These are phyloP conservation scores for Xestia ashworthii DNA, from an alignment of 2,888 invertebrate species.

Conservation along the genomic window DNA sequence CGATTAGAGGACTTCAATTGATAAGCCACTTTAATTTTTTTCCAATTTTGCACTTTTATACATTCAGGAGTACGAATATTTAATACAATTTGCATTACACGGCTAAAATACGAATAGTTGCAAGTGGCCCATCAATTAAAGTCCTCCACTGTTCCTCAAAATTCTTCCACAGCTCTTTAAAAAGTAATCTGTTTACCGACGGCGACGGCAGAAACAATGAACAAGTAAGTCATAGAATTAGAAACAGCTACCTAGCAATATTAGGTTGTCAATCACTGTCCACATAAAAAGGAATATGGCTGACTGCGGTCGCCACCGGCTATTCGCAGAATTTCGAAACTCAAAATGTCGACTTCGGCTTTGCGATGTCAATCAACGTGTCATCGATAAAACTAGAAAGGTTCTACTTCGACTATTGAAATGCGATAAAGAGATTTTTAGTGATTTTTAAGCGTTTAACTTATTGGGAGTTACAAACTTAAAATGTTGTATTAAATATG, in stretches of 20 bases:
- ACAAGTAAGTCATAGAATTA: background rate
- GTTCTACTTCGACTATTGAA: background rate
- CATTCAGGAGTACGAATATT: too few relatives aligned
- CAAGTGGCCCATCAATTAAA: too few relatives aligned
- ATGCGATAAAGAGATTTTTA: background rate
- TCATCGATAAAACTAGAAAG: slow-evolving; percentile 10
- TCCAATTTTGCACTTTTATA: too few relatives aligned
- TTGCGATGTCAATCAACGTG: slow-evolving; percentile 12
- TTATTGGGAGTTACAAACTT: background rate
- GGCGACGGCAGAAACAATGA: background rate
- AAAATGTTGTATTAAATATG: background rate
- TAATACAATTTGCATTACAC: too few relatives aligned
- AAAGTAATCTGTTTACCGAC: too few relatives aligned
- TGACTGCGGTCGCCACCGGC: background rate
- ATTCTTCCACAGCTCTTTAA: too few relatives aligned
- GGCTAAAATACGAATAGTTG: too few relatives aligned
- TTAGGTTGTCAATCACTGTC: background rate
- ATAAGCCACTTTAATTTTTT: too few relatives aligned
- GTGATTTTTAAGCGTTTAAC: background rate
- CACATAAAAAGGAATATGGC: slow-evolving; percentile 15
- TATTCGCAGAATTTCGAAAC: slow-evolving; percentile 28
- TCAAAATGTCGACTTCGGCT: slow-evolving; percentile 19
- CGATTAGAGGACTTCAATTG: too few relatives aligned
- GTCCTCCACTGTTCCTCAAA: too few relatives aligned
- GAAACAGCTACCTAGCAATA: background rate